These are phyloP conservation scores for Timema cristinae DNA, from an alignment of 2,888 invertebrate species.

Conservation along the genomic window DNA sequence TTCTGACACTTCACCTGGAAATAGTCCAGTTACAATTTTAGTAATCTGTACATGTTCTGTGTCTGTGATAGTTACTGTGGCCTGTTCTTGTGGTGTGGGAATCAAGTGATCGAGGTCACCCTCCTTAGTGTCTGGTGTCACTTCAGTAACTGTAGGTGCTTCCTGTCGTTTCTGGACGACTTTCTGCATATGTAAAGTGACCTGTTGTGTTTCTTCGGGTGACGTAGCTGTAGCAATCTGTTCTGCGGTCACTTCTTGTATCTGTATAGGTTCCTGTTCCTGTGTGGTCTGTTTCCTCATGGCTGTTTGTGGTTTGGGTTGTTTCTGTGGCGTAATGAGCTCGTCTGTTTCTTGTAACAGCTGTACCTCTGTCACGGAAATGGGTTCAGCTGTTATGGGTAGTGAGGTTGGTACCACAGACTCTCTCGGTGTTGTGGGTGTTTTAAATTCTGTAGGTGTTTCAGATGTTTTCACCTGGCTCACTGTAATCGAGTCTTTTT, in stretches of 20 bases:
- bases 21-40: constrained; percentile 32
- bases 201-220: constrained; percentile 28
- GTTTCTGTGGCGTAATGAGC: constrained; percentile 27
- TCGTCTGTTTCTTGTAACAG: constrained; percentile 25
- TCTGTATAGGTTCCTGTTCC: constrained; percentile 32
- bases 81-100: constrained; percentile 29
- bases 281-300: constrained; percentile 29
- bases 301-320: constrained; percentile 30
- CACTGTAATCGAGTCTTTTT: constrained; percentile 31
- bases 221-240: constrained; percentile 30
- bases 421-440: constrained; percentile 24
- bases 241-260: constrained; percentile 32
- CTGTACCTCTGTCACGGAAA: constrained; percentile 28
- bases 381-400: constrained; percentile 25
- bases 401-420: constrained; percentile 23
- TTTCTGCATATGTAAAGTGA: constrained; percentile 26
- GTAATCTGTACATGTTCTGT: constrained; percentile 29
- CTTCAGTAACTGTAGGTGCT: constrained; percentile 29
- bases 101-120: constrained; percentile 25
- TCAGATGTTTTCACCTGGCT: constrained; percentile 30
- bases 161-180: constrained; percentile 30
- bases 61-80: constrained; percentile 31
- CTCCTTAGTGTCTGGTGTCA: constrained; percentile 30
- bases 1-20: constrained; percentile 31
- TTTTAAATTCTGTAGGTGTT: constrained; percentile 27